Evolutionary conservation across 2,797 vertebrate species (phyloP), one percentile per base, ranked within the genome.

Genomic region (Ataeniobius toweri): DNA sequence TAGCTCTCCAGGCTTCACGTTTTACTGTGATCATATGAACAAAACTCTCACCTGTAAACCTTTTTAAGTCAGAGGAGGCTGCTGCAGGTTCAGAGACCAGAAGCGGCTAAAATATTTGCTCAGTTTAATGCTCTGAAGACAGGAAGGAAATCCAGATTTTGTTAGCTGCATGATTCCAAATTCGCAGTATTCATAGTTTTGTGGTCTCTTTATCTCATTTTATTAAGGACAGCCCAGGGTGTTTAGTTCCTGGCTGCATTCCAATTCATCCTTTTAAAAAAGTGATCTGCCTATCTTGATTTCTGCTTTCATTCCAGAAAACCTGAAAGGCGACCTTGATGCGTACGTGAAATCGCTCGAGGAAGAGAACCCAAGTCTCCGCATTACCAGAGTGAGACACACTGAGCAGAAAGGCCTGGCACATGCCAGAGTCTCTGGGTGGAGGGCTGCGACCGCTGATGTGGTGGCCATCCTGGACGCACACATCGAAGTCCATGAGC

Each of bases 391-490:
- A 83, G 78, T 96, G 76, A 85, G 82, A n/a, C 95, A 96, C 80
- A 70, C 5, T 0, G 74, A 92, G 84, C 95, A 94, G 83, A 78
- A 53, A 83, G 96, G 96, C 0, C 92, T 96, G 0, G 82, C 95
- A 9, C 71, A 83, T 14, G 94, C 95, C 44, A 85, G 91, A 41
- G 89, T 91, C 18, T 95, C 95, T 1, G 96, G 95, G 10, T 95
- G 93, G 94, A 87, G 89, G 78, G 92, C 82, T 3, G 92, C 95
- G 16, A 89, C 83, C 0, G 96, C 94, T 0, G 95, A 97, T 0
- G 96, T 95, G 70, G 94, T 96, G 24, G 94, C 94, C 59, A 95
- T 97, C 81, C 83, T 96, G 86, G 96, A 97, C 48, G 95, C 95
- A 8, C 96, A 96, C 78, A 82, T 97, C 6, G 96, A 97, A 89